Base-by-base conservation (phyloP, 2,113 vertebrate species). In the Cavia aperea region DNA sequence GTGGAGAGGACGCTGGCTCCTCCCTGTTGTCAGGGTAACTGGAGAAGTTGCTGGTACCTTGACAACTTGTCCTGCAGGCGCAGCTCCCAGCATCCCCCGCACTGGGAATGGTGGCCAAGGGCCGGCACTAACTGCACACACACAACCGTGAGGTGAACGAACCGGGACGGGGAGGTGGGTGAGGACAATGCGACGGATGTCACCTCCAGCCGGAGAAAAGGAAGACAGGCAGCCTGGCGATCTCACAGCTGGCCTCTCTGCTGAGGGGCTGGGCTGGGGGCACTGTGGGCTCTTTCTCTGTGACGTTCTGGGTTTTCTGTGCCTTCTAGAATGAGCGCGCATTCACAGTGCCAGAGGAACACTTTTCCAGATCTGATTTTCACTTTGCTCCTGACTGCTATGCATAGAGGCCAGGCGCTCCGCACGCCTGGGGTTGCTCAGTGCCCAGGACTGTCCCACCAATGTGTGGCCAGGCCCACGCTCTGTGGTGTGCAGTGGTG, bases 401-500 rank as follows among this genome's bases (percentile, higher is more conserved):
- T 31, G 60, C 31, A 46, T 10, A 29, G 31, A 39, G 9, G n/a
- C n/a, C 21, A 2, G 2, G n/a, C 19, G 2, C 16, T 56, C 77
- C 13, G 11, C 46, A 21, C 11, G 4, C 0, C 0, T 18, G 15
- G 4, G 26, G 13, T 1, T 49, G 2, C 36, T 66, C 31, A 26
- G 86, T 49, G 29, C 63, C 36, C 43, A 1, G 0, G 12, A 31
- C 7, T 24, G 2, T n/a, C 39, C 39, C 56, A 4, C 7, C 8
- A 7, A 21, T 0, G 23, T 68, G 23, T 2, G 33, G 63, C 18
- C 56, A 19, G 62, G 23, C 78, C 13, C 11, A 2, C 31, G n/a
- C 26, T 73, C 72, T 33, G 36, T 3, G 43, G 75, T 58, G 65
- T 13, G 2, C 36, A 5, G 31, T 0, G 5, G 54, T 12, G 4